Evolutionary conservation across 2,888 invertebrate genomes (phyloP).

Genomic region (Mimas tiliae): DNA sequence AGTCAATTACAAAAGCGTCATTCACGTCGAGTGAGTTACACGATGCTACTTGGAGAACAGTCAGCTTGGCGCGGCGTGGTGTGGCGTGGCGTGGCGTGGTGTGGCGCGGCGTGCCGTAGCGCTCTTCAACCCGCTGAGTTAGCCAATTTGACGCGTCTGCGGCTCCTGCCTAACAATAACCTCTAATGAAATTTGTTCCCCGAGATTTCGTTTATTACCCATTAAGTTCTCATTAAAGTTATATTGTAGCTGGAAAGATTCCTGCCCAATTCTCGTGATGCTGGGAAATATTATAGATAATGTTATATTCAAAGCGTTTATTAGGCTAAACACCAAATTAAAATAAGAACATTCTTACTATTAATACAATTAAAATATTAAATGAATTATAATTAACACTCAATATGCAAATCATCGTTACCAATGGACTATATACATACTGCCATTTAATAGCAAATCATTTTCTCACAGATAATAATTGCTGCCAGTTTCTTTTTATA

Average conservation of each 20-base stretch:
- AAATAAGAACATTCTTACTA: too few relatives aligned
- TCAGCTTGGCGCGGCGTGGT: not conserved
- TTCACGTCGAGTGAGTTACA: not conserved
- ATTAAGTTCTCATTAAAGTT: conserved; percentile 53
- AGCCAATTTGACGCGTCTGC: conserved; percentile 44
- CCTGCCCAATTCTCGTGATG: not conserved
- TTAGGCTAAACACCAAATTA: too few relatives aligned
- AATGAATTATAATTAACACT: too few relatives aligned
- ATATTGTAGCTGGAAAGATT: conserved; percentile 28
- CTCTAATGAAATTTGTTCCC: conserved; percentile 60
- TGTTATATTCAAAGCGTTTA: not conserved
- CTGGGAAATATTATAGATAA: not conserved
- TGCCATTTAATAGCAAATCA: too few relatives aligned
- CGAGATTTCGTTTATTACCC: conserved; percentile 60
- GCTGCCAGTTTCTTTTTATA: too few relatives aligned
- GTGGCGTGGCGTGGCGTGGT: too few relatives aligned
- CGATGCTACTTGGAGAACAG: not conserved
- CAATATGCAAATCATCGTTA: too few relatives aligned
- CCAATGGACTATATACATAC: too few relatives aligned
- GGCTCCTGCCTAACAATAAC: conserved; percentile 47
- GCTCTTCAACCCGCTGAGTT: conserved; percentile 17
- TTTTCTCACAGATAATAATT: too few relatives aligned
- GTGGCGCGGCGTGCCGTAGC: not conserved
- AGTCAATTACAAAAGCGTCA: not conserved
- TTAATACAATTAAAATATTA: too few relatives aligned